Evolutionary conservation across 2,888 invertebrate genomes (phyloP), one percentile per base, ranked within the genome.

Genomic region (Leucophenga montana): DNA sequence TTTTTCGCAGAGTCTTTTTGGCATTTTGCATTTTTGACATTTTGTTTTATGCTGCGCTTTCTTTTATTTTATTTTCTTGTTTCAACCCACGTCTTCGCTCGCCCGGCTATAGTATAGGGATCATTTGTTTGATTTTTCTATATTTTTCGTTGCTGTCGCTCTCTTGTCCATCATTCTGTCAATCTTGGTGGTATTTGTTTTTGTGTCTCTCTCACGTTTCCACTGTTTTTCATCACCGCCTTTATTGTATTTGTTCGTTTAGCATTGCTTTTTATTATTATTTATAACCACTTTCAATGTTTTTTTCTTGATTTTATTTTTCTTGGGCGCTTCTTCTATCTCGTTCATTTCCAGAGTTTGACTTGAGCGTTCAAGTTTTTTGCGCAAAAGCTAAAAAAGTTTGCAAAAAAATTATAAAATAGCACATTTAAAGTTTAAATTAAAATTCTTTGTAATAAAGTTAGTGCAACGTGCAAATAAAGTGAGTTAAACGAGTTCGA

Each of bases 11-110:
- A 20, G 4, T 70, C 71, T 73, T 77, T 75, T 77, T 77, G 73
- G 75, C 74, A 74, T 78, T 77, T 79, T 74, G 79, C 76, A 85
- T 82, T 85, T 85, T 85, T 86, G 86, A 86, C 85, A 83, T 85
- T 85, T 85, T 71, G 81, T 71, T 85, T 85, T 82, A 76, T 8
- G 44, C 16, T 73, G 70, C 74, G 72, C 74, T 85, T 82, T 85
- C 79, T 62, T 75, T 57, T 27, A 54, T 65, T 72, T 69, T 67
- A 61, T 3, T 57, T 20, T 66, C 39, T 69, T n/a, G n/a, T n/a
- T n/a, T n/a, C n/a, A n/a, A n/a, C n/a, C n/a, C n/a, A n/a, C n/a
- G n/a, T n/a, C n/a, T n/a, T n/a, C n/a, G n/a, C n/a, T n/a, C n/a
- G n/a, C n/a, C n/a, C n/a, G n/a, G n/a, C n/a, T n/a, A n/a, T n/a